A percentile compares a stretch with the other conserved stretches of the same genome.
Conservation (phyloP, 2,113 vertebrate species). For the Mormoops blainvillei region DNA sequence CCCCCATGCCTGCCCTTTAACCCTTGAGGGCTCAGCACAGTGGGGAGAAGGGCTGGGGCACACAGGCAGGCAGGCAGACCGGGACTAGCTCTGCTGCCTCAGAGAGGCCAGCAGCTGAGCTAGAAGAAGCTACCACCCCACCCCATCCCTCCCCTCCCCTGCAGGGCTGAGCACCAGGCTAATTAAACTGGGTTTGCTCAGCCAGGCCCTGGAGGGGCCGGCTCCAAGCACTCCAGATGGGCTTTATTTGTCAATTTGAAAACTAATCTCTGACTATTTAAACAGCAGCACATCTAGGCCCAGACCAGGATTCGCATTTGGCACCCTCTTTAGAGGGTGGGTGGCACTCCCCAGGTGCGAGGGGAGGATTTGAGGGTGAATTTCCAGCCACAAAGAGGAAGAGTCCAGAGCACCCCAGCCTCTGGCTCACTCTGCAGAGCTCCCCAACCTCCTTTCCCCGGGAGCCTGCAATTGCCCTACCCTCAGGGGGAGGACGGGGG, state of each 20-base stretch:
- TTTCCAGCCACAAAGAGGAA: constrained; percentile 25
- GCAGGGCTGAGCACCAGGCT: constrained; percentile 11
- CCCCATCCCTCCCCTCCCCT: background rate
- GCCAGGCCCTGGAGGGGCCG: constrained; percentile 49
- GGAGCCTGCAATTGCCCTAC: background rate
- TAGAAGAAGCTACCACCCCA: background rate
- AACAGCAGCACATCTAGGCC: constrained; percentile 47
- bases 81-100: background rate
- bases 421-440: background rate
- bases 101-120: background rate
- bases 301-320: constrained; percentile 66
- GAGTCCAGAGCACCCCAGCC: background rate
- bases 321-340: constrained; percentile 62
- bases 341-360: constrained; percentile 5
- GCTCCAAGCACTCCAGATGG: constrained; percentile 53
- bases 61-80: background rate
- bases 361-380: constrained; percentile 42
- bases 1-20: background rate
- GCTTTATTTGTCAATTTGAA: constrained; percentile 63
- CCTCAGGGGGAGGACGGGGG: background rate
- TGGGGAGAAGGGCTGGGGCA: background rate
- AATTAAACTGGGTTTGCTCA: constrained; percentile 68
- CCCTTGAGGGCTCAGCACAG: background rate
- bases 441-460: too few relatives aligned
- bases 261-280: constrained; percentile 67